Evolutionary conservation across 2,797 vertebrate species (phyloP).

Genomic region (Hemitrygon akajei): DNA sequence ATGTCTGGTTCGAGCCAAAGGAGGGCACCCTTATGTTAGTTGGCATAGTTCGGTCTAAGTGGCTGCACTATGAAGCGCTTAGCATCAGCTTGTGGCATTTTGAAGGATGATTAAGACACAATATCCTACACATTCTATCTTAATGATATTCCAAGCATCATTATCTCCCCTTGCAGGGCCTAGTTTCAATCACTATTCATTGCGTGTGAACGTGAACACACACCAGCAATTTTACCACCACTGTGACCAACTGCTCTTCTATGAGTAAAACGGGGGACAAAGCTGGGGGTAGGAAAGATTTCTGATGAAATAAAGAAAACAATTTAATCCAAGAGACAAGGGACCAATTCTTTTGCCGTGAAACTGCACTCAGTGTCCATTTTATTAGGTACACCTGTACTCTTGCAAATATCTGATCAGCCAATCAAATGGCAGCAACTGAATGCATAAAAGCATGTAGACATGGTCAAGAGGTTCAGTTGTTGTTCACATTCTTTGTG

Average conservation of each 20-base stretch:
- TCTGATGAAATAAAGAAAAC: too few species aligned
- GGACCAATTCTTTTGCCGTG: neutral
- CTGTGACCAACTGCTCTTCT: neutral
- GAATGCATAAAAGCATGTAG: too few species aligned
- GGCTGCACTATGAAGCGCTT: neutral
- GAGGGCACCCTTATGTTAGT: neutral
- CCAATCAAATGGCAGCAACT: too few species aligned
- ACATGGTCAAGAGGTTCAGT: too few species aligned
- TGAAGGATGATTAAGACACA: slow-evolving; percentile 16
- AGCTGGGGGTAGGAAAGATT: neutral
- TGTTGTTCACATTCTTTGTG: too few species aligned
- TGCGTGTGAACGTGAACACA: neutral
- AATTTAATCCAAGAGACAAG: neutral
- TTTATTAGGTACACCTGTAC: too few species aligned
- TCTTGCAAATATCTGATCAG: too few species aligned
- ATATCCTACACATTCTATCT: neutral
- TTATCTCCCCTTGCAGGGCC: neutral
- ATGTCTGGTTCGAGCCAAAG: neutral
- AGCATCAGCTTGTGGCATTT: neutral
- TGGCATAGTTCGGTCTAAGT: neutral
- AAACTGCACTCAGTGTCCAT: too few species aligned
- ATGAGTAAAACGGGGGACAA: neutral
- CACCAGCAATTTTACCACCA: neutral
- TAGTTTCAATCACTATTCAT: neutral
- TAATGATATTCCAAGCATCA: neutral